Percentiles rank a stretch among this genome's conserved stretches.
phyloP scores from a whole-genome alignment of 2,113 vertebrate genomes.

The Orycteropus afer region DNA sequence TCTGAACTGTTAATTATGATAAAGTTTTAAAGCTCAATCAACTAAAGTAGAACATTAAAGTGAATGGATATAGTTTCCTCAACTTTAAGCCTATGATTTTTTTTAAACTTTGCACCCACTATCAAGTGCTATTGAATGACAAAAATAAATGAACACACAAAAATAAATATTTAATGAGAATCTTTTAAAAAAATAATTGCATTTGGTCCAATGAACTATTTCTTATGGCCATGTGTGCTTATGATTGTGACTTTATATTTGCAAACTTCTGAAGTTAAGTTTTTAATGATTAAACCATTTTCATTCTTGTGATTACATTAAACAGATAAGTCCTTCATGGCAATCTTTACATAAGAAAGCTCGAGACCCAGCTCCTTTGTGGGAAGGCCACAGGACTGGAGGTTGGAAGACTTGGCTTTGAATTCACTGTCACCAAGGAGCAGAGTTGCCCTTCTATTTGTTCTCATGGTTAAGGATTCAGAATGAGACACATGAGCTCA shows the following conservation, averaged over 20 bases:
- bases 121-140: no score
- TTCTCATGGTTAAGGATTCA: neutral
- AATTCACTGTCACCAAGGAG: neutral
- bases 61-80: neutral
- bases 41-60: neutral
- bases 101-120: no score
- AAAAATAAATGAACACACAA: neutral
- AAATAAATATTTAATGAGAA: fast-evolving
- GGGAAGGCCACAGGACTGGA: neutral
- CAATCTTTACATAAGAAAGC: neutral
- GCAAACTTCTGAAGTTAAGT: neutral
- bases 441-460: fast-evolving
- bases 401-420: no score
- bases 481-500: neutral
- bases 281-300: neutral
- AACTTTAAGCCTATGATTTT: no score
- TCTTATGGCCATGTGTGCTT: neutral
- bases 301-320: neutral
- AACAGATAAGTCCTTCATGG: neutral
- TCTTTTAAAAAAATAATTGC: neutral
- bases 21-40: neutral
- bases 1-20: neutral
- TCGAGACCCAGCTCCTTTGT: neutral
- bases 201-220: neutral
- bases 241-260: fast-evolving